These are phyloP conservation scores for Ciconia boyciana DNA, from an alignment of 2,113 vertebrate genomes.

Conservation along the genomic window DNA sequence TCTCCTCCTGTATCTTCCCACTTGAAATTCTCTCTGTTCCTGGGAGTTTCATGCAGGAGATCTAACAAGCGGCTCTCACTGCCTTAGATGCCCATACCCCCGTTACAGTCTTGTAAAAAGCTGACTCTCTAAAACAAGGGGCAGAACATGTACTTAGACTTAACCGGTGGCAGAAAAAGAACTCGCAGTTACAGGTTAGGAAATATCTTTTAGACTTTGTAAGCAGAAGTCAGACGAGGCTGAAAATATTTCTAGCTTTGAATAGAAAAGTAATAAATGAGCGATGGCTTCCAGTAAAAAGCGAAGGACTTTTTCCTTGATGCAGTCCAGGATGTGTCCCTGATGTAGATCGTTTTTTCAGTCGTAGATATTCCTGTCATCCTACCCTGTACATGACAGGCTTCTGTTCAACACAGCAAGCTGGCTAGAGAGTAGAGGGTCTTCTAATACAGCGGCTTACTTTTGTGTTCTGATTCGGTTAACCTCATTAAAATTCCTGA, in stretches of 20 bases:
- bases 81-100: neutral
- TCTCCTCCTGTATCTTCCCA: neutral
- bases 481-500: conserved; percentile 50
- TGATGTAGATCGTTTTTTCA: neutral
- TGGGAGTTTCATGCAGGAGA: neutral
- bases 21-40: neutral
- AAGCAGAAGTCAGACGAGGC: neutral
- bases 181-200: neutral
- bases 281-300: neutral
- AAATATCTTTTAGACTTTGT: neutral
- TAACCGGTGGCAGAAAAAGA: neutral
- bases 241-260: neutral
- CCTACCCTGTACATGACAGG: neutral
- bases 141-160: neutral
- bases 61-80: neutral
- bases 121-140: neutral
- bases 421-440: neutral
- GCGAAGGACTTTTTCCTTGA: neutral
- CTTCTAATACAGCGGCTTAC: neutral
- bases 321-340: neutral
- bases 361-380: neutral
- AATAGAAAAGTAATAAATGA: neutral
- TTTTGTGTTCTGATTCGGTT: neutral
- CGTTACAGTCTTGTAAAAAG: neutral
- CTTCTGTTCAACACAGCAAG: neutral